Evolutionary conservation across 2,888 invertebrate species (phyloP).

Genomic region (Dascillus cervinus): DNA sequence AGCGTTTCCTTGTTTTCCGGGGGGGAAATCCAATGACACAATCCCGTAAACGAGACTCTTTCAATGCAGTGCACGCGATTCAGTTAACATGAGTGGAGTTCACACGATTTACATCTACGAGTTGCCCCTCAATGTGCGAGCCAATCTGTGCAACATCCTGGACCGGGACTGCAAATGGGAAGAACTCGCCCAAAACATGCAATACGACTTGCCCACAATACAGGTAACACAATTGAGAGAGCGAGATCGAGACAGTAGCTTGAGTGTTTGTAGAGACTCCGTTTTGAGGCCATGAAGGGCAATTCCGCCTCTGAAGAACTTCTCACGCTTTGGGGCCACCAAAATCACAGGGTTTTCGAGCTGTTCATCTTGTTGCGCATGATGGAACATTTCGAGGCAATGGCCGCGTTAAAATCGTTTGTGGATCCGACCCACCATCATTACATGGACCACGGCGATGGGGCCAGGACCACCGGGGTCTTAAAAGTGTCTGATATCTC

Average conservation of each 20-base stretch:
- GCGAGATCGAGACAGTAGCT: background rate
- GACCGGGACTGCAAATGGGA: constrained; percentile 77
- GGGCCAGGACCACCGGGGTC: constrained; percentile 19
- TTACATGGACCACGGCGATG: constrained; percentile 43
- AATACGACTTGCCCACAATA: constrained; percentile 53
- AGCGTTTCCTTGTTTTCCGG: too few species aligned
- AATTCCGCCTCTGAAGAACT: constrained; percentile 68
- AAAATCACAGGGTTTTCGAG: constrained; percentile 74
- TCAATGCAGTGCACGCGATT: too few species aligned
- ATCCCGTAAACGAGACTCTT: too few species aligned
- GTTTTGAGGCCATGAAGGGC: constrained; percentile 47
- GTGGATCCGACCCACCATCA: constrained; percentile 59
- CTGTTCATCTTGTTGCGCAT: constrained; percentile 66
- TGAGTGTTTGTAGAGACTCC: constrained; percentile 16
- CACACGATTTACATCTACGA: constrained; percentile 58
- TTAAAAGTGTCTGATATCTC: constrained; percentile 32
- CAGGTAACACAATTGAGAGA: constrained; percentile 35
- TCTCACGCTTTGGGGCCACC: constrained; percentile 70
- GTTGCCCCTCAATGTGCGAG: constrained; percentile 61
- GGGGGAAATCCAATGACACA: too few species aligned
- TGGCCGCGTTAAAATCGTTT: constrained; percentile 58
- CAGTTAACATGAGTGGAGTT: too few species aligned
- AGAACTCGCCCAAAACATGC: constrained; percentile 60
- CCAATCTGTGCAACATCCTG: constrained; percentile 65
- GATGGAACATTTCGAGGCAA: constrained; percentile 70